phyloP scores from a whole-genome alignment of 2,888 invertebrate species.

The Horisme vitalbata region DNA sequence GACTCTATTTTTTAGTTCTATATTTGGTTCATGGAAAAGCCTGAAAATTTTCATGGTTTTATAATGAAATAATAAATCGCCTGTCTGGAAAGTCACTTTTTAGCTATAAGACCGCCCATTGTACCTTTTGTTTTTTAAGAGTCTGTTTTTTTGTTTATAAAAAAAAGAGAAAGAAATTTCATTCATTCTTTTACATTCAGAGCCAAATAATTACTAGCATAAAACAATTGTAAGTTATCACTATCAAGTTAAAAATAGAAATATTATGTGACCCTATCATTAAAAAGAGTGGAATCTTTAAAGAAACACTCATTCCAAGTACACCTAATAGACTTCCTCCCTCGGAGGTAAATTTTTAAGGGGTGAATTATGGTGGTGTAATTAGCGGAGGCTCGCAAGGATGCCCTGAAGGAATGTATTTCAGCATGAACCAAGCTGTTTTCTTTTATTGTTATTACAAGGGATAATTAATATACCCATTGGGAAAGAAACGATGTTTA shows the following conservation, averaged over 20 bases:
- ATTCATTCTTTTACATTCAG: background rate
- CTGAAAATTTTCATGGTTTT: too few species aligned
- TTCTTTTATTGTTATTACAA: slow-evolving; percentile 53
- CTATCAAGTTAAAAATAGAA: background rate
- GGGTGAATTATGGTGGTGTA: slow-evolving; percentile 41
- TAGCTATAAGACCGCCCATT: too few species aligned
- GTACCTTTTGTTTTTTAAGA: too few species aligned
- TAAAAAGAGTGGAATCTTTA: slow-evolving; percentile 6
- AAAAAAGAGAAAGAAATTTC: too few species aligned
- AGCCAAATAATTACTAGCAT: background rate
- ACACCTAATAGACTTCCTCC: slow-evolving; percentile 19
- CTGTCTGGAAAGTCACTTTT: too few species aligned
- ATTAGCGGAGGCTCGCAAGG: slow-evolving; percentile 42
- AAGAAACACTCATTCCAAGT: slow-evolving; percentile 14
- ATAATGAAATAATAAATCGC: too few species aligned
- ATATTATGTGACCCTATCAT: slow-evolving; percentile 1
- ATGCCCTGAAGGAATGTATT: slow-evolving; percentile 46
- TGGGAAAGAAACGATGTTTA: slow-evolving; percentile 25
- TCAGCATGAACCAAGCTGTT: slow-evolving; percentile 43
- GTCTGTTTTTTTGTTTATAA: too few species aligned
- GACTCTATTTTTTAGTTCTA: slow-evolving; percentile 4
- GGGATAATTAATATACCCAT: slow-evolving; percentile 33
- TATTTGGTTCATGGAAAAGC: background rate
- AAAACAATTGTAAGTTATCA: too few species aligned
- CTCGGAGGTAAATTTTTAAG: slow-evolving; percentile 37